Evolutionary conservation across 2,797 vertebrate species (phyloP), one percentile per base, ranked within the genome.

Genomic region (Okamejei kenojei): DNA sequence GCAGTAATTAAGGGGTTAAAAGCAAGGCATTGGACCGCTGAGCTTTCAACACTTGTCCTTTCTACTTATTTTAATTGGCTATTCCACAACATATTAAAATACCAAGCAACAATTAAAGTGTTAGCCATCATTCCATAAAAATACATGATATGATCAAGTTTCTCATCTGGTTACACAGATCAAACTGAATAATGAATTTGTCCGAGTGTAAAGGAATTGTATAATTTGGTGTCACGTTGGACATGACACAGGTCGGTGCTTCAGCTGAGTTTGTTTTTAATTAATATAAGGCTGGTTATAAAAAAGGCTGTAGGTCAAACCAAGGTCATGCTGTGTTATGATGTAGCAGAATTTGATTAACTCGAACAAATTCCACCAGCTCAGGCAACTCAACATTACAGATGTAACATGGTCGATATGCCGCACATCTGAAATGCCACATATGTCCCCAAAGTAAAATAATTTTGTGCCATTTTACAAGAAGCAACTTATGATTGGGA

Each of bases 401-500:
- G 32, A 91, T 73, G 35, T 71, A 74, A 45, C 73, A 74, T 29
- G 35, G 38, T 92, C 26, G 10, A 45, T 74, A 74, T 92, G 35
- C 71, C 76, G n/a, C 65, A 58, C 71, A 76, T 74, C 38, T 13
- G 54, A 76, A 90, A 92, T 58, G 71, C 65, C 90, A 73, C 90
- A 91, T 54, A 17, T 8, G 19, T 74, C 90, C 90, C 90, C 71
- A 76, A 76, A 92, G 90, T 92, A 54, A 92, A 74, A 92, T 74
- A 92, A 88, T 45, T 23, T 54, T 19, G 38, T 29, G 45, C 73
- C 35, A 45, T 54, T 92, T 92, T 74, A 76, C 23, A 76, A 68
- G 90, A 91, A 92, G 90, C 35, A 74, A 91, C 26, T 73, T 74
- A 74, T 91, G 68, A 92, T 2, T 74, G 38, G 90, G 71, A 92